These are phyloP conservation scores for Azemiops feae DNA, from an alignment of 2,113 vertebrate genomes.

Conservation along the genomic window DNA sequence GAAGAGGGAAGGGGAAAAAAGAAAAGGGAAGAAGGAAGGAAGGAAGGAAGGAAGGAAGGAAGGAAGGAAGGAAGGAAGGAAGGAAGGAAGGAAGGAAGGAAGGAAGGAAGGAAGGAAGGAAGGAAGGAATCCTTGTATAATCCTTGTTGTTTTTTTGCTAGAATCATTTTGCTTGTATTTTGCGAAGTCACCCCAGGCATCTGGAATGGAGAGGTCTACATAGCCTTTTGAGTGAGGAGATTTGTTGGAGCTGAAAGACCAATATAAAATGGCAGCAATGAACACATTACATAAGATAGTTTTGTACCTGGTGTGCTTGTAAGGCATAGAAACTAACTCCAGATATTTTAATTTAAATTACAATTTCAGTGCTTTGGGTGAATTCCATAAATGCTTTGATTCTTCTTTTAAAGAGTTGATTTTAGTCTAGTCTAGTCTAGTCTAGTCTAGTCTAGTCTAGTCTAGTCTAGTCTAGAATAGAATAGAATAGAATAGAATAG, in stretches of 20 bases:
- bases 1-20: too few relatives aligned
- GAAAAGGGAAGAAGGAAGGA: too few relatives aligned
- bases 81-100: too few relatives aligned
- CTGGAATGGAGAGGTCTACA: neutral
- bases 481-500: too few relatives aligned
- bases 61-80: too few relatives aligned
- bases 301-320: neutral
- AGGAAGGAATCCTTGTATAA: too few relatives aligned
- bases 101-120: too few relatives aligned
- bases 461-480: too few relatives aligned
- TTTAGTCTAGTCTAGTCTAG: too few relatives aligned
- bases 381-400: neutral
- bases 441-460: too few relatives aligned
- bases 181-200: neutral
- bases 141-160: neutral
- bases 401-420: neutral
- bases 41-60: too few relatives aligned
- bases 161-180: neutral
- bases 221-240: neutral
- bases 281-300: neutral
- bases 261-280: neutral
- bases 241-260: neutral
- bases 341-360: neutral
- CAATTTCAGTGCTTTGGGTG: neutral
- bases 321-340: neutral